These are phyloP conservation scores for Lepidochrysops patricia DNA, from an alignment of 2,888 invertebrate species.

Conservation along the genomic window DNA sequence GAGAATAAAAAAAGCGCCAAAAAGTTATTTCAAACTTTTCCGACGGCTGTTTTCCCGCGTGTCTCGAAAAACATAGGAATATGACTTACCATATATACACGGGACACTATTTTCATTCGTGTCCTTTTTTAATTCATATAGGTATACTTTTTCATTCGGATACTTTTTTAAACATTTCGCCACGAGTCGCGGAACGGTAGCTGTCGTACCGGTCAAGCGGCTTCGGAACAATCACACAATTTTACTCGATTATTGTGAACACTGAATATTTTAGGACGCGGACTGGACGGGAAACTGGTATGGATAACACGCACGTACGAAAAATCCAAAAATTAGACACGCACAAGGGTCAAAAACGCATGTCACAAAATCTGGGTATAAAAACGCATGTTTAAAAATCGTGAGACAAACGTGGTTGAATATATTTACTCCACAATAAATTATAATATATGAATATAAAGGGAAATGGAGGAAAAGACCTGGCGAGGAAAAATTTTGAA, in stretches of 20 bases:
- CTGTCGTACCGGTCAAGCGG: conserved; percentile 39
- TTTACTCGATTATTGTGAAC: conserved; percentile 31
- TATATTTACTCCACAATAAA: too few species aligned
- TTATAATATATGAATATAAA: too few species aligned
- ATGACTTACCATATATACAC: conserved; percentile 24
- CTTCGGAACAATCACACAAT: conserved; percentile 35
- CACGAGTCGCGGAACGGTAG: conserved; percentile 37
- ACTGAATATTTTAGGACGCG: conserved; percentile 1
- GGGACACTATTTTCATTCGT: conserved; percentile 25
- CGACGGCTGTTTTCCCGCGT: neutral
- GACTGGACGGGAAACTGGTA: neutral
- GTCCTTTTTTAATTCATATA: too few species aligned
- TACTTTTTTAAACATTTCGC: conserved; percentile 25
- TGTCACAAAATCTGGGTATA: neutral
- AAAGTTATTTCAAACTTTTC: neutral
- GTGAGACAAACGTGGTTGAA: too few species aligned
- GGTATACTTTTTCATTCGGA: too few species aligned
- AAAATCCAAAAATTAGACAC: neutral
- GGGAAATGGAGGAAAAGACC: too few species aligned
- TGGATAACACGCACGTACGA: neutral
- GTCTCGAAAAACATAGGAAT: conserved; percentile 15
- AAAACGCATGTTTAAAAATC: neutral
- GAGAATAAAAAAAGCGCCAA: neutral
- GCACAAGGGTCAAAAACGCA: too few species aligned
- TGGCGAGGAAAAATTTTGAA: too few species aligned